phyloP scores from a whole-genome alignment of 2,797 vertebrate genomes.

The Perodicticus potto region DNA sequence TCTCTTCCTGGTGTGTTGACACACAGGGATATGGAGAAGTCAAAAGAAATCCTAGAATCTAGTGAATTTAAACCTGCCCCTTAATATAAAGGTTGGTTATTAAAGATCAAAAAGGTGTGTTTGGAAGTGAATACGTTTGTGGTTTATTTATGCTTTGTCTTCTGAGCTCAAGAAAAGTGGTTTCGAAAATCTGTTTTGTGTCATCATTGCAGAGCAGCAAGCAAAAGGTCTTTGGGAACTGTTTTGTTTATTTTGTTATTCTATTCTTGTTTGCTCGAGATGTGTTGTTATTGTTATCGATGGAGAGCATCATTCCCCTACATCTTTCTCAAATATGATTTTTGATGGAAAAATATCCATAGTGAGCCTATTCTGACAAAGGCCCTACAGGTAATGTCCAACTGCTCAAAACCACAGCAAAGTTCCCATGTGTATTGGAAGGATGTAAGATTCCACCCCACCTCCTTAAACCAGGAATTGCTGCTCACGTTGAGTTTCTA shows the following conservation, averaged over 20 bases:
- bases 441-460: background rate
- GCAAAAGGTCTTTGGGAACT: background rate
- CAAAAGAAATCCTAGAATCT: background rate
- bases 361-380: background rate
- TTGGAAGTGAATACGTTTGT: background rate
- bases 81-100: background rate
- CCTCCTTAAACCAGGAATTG: background rate
- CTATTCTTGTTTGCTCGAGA: background rate
- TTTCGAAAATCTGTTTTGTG: background rate
- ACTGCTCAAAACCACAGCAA: background rate
- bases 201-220: background rate
- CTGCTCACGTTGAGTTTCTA: background rate
- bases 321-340: background rate
- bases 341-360: background rate
- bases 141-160: background rate
- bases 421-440: background rate
- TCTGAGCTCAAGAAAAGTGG: background rate
- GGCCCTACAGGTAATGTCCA: background rate
- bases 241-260: constrained; percentile 7
- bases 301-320: background rate
- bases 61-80: background rate
- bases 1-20: background rate
- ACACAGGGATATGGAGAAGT: background rate
- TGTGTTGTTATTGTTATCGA: background rate
- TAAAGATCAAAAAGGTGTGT: background rate